Base-by-base conservation (phyloP, 2,113 vertebrate genomes). In the Bothrops jararaca region DNA sequence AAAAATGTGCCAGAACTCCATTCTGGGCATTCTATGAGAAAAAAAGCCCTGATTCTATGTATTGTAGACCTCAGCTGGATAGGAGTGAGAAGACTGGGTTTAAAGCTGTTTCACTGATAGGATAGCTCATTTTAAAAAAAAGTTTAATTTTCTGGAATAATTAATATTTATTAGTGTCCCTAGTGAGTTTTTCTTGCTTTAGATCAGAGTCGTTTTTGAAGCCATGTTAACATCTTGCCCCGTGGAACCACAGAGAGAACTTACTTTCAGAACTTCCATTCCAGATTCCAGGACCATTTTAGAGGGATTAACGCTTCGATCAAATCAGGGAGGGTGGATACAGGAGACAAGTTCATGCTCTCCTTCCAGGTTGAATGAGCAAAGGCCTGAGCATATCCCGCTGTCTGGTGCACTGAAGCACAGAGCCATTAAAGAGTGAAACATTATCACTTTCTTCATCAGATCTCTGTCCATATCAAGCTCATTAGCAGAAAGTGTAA, bases 361-460 rank as follows among this genome's bases (percentile, higher is more conserved):
- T 48, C 87, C 12, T 4, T 22, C 93, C 85, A 93, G 58, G n/a
- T 0, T 93, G 88, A 93, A 93, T 64, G 93, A 95, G 91, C 39
- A 95, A 94, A 57, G 92, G 90, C 94, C 89, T 95, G 91, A 96
- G 26, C 60, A 12, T 95, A 95, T 95, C 89, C 87, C 86, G 53
- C 93, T 95, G 90, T 96, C 92, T 45, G 92, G 95, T 96, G 96
- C 96, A 96, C 45, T 94, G 96, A 94, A 97, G 96, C 96, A 89
- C 15, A 23, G 88, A 95, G 92, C 94, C 94, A 95, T 94, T 94
- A 94, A 95, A 91, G 87, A 90, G 60, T 60, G 69, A 90, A 95
- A 96, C 94, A 92, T 97, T 96, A 97, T 97, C 96, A 24, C 92
- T 88, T 91, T 95, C 93, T 95, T 90, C 91, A 97, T 97, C 96